Percentiles rank a stretch among this genome's conserved stretches.
Conservation (phyloP, 2,888 invertebrate genomes). For the Microchrysa polita region DNA sequence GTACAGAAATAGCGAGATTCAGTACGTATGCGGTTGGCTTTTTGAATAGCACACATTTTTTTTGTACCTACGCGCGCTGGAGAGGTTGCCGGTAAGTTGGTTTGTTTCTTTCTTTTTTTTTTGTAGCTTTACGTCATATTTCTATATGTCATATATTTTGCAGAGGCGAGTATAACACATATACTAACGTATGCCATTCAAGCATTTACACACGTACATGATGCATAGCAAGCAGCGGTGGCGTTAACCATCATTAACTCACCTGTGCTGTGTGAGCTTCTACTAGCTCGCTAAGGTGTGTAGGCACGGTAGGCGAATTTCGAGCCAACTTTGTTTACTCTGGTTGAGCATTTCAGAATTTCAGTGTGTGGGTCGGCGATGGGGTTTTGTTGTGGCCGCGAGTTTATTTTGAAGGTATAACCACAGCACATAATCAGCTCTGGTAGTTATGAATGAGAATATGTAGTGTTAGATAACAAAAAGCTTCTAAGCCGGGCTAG, state of each 20-base stretch:
- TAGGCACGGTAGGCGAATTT: constrained; percentile 12
- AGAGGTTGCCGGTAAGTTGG: neutral
- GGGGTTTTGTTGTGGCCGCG: neutral
- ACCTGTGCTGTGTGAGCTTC: no score
- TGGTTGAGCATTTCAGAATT: neutral
- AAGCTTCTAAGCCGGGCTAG: constrained; percentile 4
- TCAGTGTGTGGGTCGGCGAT: constrained; percentile 24
- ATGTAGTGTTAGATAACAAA: neutral
- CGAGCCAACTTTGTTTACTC: constrained; percentile 28
- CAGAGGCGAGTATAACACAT: constrained; percentile 39
- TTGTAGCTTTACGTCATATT: neutral
- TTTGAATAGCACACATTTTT: neutral
- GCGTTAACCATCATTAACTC: constrained; percentile 10
- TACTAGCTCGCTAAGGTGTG: constrained; percentile 40
- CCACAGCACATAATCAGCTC: neutral
- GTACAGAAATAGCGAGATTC: no score
- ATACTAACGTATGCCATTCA: constrained; percentile 3
- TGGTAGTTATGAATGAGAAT: constrained; percentile 9
- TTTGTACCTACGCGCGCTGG: neutral
- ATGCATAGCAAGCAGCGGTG: neutral
- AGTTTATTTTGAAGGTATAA: constrained; percentile 16
- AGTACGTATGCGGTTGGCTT: constrained; percentile 18
- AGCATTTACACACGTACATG: no score
- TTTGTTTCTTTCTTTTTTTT: no score
- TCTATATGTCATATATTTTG: neutral